Evolutionary conservation across 2,797 vertebrate species (phyloP).

Genomic region (Poeciliopsis presidionis): DNA sequence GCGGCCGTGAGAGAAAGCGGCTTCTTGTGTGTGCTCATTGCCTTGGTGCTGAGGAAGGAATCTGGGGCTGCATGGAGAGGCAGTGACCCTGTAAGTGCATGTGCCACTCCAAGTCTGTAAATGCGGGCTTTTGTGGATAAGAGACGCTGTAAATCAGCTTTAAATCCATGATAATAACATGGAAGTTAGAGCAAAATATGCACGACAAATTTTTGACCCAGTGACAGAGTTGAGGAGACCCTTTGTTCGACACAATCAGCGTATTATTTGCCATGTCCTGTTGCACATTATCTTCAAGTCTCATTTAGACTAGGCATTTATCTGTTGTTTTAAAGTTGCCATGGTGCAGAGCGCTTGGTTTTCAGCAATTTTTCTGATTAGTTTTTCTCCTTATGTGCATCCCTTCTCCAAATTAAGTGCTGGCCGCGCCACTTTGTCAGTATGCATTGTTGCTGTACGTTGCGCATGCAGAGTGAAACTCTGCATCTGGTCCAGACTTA

Average conservation of each 20-base stretch:
- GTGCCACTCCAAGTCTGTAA: constrained; percentile 73
- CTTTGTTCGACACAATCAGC: constrained; percentile 60
- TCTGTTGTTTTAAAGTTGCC: constrained; percentile 46
- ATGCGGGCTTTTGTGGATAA: constrained; percentile 75
- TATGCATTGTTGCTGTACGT: constrained; percentile 46
- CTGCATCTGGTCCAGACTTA: constrained; percentile 52
- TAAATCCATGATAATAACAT: constrained; percentile 68
- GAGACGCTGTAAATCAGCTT: constrained; percentile 63
- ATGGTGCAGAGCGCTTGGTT: constrained; percentile 37
- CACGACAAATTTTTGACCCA: constrained; percentile 53
- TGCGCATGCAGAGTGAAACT: constrained; percentile 41
- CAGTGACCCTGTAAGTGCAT: constrained; percentile 73
- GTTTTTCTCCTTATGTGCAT: constrained; percentile 26
- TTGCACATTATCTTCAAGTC: constrained; percentile 37
- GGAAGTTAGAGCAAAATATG: constrained; percentile 69
- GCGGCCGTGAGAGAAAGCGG: constrained; percentile 43
- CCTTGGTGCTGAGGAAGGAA: constrained; percentile 64
- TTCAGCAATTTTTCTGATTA: constrained; percentile 41
- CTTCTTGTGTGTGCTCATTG: constrained; percentile 65
- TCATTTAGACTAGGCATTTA: constrained; percentile 56
- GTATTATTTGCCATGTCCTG: constrained; percentile 58
- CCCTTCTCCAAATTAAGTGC: constrained; percentile 17
- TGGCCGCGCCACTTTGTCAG: constrained; percentile 27
- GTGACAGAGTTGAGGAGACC: constrained; percentile 51
- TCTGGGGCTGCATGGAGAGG: constrained; percentile 64